Conservation (phyloP, 2,888 invertebrate genomes). For the Griposia aprilina region DNA sequence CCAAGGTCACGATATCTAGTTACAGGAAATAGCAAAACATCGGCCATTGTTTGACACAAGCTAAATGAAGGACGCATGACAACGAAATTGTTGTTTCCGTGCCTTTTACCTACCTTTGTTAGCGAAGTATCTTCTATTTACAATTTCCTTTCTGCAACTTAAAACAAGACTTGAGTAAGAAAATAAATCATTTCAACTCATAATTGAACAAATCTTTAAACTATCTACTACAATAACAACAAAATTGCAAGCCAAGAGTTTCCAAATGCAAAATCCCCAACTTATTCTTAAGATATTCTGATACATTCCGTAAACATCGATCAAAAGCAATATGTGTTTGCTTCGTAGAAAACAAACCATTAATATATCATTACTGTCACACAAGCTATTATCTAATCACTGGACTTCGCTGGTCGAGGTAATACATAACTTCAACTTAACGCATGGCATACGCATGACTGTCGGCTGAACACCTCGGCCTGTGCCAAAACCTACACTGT, state of each 20-base stretch:
- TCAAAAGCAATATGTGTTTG: neutral
- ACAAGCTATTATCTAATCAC: constrained; percentile 41
- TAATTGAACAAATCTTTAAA: neutral
- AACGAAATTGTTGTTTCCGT: constrained; percentile 21
- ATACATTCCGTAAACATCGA: constrained; percentile 3
- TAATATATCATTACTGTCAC: constrained; percentile 10
- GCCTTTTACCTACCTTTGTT: neutral
- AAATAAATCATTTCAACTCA: neutral
- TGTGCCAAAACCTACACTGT: constrained; percentile 2
- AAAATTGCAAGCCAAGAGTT: neutral
- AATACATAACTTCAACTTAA: constrained; percentile 10
- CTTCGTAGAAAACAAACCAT: constrained; percentile 3
- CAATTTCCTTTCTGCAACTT: neutral
- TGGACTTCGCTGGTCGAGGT: constrained; percentile 45
- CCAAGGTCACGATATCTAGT: constrained; percentile 27
- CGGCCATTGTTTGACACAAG: constrained; percentile 21
- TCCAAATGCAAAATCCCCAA: neutral
- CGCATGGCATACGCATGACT: constrained; percentile 37
- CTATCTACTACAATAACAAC: neutral
- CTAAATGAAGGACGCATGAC: constrained; percentile 39
- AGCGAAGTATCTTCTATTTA: neutral
- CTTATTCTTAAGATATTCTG: neutral
- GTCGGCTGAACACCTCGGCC: constrained; percentile 10
- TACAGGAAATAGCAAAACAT: constrained; percentile 35
- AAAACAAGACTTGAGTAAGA: neutral